phyloP scores from a whole-genome alignment of 2,888 invertebrate species.

The Ditula angustiorana region DNA sequence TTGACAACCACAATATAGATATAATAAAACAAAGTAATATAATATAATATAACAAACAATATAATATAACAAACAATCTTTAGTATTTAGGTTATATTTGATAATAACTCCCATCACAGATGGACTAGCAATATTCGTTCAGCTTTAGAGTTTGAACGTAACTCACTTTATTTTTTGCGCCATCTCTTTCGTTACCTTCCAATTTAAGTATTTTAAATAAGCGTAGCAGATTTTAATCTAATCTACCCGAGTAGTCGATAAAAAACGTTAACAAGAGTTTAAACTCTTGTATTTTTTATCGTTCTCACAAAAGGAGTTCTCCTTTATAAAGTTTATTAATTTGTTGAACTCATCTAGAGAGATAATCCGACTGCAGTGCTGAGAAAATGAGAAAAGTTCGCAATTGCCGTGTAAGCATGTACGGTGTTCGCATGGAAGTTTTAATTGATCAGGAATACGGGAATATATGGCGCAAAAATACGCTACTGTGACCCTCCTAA shows the following conservation, averaged over 20 bases:
- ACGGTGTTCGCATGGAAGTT: conserved; percentile 47
- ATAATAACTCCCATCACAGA: too few species aligned
- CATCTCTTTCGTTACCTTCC: background rate
- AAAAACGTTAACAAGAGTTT: conserved; percentile 15
- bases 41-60: too few species aligned
- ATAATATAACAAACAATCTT: too few species aligned
- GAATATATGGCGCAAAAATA: conserved; percentile 15
- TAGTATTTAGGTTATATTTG: too few species aligned
- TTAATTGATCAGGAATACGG: conserved; percentile 49
- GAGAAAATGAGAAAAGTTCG: conserved; percentile 53
- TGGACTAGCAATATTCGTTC: too few species aligned
- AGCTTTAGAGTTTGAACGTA: too few species aligned
- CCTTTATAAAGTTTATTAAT: conserved; percentile 34
- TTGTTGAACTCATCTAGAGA: conserved; percentile 20
- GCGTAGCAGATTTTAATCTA: conserved; percentile 5
- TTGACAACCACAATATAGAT: too few species aligned
- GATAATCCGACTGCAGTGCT: conserved; percentile 40
- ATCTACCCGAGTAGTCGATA: background rate
- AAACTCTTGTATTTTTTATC: background rate
- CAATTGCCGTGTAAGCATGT: conserved; percentile 42
- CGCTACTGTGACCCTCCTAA: background rate
- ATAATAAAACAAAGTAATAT: too few species aligned
- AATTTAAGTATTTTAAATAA: background rate
- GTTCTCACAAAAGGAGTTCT: conserved; percentile 7
- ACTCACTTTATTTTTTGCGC: too few species aligned